Percentiles rank a stretch among this genome's conserved stretches.
Conservation (phyloP, 2,113 vertebrate species). For the Tyto alba region DNA sequence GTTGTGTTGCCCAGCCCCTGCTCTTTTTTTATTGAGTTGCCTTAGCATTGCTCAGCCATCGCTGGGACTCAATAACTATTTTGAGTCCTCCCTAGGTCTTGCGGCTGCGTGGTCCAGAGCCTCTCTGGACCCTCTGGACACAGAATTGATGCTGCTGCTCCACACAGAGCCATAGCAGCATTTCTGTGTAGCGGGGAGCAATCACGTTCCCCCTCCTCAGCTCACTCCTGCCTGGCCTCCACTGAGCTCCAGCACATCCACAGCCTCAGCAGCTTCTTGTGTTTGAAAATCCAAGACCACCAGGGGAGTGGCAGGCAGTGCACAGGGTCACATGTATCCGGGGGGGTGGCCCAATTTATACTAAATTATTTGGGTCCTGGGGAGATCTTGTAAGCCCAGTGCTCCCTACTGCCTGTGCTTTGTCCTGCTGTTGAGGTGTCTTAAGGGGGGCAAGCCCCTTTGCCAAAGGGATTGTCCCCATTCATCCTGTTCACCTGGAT, state of each 20-base stretch:
- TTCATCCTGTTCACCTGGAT: neutral
- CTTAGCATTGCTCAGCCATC: neutral
- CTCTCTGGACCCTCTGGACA: neutral
- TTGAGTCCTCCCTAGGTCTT: neutral
- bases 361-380: neutral
- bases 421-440: neutral
- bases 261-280: neutral
- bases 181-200: fast-evolving
- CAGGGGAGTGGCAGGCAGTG: neutral
- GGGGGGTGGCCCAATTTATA: neutral
- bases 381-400: neutral
- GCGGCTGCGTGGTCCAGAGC: neutral
- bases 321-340: neutral
- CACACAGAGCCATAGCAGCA: neutral
- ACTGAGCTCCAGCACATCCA: neutral
- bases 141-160: neutral
- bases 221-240: fast-evolving
- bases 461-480: neutral
- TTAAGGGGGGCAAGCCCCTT: fast-evolving
- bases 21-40: neutral
- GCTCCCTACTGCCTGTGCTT: neutral
- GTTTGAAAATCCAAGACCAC: neutral
- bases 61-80: neutral
- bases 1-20: neutral
- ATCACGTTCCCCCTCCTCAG: fast-evolving